These are phyloP conservation scores for Crypturellus tataupa DNA, from an alignment of 2,797 vertebrate species.

Conservation along the genomic window DNA sequence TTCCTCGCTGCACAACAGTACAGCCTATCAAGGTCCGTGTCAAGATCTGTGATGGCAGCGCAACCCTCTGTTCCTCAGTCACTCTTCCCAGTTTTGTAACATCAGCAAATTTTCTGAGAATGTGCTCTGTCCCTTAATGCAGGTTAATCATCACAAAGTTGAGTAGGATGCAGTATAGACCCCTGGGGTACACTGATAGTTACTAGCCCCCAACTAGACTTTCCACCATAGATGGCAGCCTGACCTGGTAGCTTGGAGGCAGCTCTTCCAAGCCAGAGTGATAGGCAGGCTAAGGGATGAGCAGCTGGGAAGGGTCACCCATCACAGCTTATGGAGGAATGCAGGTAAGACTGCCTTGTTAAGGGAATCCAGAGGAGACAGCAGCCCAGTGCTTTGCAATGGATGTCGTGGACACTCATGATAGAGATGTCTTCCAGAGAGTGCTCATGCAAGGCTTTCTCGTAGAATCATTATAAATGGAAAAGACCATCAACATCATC, in stretches of 20 bases:
- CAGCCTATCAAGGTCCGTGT: not conserved
- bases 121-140: not conserved
- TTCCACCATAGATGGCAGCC: not conserved
- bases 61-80: not conserved
- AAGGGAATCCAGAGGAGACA: not conserved
- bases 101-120: not conserved
- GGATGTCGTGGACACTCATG: not conserved
- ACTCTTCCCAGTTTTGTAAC: not conserved
- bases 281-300: not conserved
- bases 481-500: too few species aligned
- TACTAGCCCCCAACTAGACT: not conserved
- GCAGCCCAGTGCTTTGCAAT: not conserved
- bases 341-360: not conserved
- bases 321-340: not conserved
- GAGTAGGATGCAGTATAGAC: too few species aligned
- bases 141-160: not conserved
- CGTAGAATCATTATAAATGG: too few species aligned
- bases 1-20: not conserved
- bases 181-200: not conserved
- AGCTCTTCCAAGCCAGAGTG: not conserved
- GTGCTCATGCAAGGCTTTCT: not conserved
- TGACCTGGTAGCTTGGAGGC: not conserved
- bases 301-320: not conserved
- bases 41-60: not conserved
- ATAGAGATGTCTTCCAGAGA: not conserved